Evolutionary conservation across 2,888 invertebrate species (phyloP), one percentile per base, ranked within the genome.

Genomic region (Microctonus aethiopoides): DNA sequence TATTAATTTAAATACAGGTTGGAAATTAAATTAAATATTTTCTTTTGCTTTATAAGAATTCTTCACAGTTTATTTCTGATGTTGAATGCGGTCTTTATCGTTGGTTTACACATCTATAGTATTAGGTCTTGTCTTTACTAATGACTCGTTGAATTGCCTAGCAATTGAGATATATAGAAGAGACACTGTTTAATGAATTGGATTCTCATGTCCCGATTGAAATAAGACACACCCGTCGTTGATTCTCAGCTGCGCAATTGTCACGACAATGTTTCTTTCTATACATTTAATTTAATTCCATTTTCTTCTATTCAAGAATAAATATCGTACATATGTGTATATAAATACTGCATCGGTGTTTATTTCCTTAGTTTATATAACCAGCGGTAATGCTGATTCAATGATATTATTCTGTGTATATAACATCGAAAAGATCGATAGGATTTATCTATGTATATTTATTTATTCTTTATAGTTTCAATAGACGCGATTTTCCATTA

Each of bases 151-250:
- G n/a, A 56, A 69, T 65, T 64, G 59, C 16, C 16, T n/a, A 16
- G 59, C 46, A 32, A 59, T 69, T 64, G 52, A 59, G 46, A 46
- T 46, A 36, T 20, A 24, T 26, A 22, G 32, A 24, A 36, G 22
- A 56, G n/a, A 54, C 24, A n/a, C 56, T n/a, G 56, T 64, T 69
- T 69, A 69, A 69, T 70, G 70, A 66, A 70, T 70, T 66, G 39
- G 39, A 65, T 70, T 66, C 69, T 65, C 65, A 70, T 65, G 69
- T 60, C 63, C 7, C 16, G 24, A 59, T 36, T 7, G 11, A 20
- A 24, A 6, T 7, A 16, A 16, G 36, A 39, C 68, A 60, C 60
- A 57, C 64, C 66, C 51, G 29, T 59, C 22, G 59, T 60, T 32
- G 46, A 60, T 52, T 60, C 51, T 70, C 64, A 65, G 65, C 24